These are phyloP conservation scores for Leptinotarsa rubiginosa DNA, from an alignment of 2,888 invertebrate genomes.

Conservation along the genomic window DNA sequence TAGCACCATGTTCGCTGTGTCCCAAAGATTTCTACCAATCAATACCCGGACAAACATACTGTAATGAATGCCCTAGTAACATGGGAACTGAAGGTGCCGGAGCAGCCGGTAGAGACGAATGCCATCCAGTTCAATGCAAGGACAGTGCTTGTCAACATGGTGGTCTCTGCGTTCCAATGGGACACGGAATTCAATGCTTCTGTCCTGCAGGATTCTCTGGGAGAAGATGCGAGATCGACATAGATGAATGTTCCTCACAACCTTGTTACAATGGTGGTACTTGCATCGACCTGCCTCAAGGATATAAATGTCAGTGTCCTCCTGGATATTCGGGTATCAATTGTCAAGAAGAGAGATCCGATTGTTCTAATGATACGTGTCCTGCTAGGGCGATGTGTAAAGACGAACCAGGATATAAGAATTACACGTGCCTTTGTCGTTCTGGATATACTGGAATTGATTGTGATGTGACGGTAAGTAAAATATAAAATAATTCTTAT, in stretches of 20 bases:
- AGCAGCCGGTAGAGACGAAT: constrained; percentile 85
- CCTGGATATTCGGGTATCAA: constrained; percentile 91
- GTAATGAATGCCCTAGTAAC: constrained; percentile 90
- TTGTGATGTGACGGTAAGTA: constrained; percentile 85
- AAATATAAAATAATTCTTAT: not conserved
- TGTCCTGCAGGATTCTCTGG: constrained; percentile 96
- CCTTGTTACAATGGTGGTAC: constrained; percentile 95
- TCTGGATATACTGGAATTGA: constrained; percentile 94
- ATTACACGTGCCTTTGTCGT: constrained; percentile 92
- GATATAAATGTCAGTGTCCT: constrained; percentile 89
- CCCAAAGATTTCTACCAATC: constrained; percentile 94
- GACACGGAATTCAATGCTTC: constrained; percentile 90
- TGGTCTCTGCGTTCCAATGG: constrained; percentile 88
- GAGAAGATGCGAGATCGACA: constrained; percentile 91
- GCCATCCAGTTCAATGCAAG: constrained; percentile 87
- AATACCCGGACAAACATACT: constrained; percentile 83
- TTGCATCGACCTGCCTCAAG: constrained; percentile 92
- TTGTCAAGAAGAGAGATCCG: constrained; percentile 92
- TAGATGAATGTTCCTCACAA: constrained; percentile 93
- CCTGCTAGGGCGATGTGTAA: constrained; percentile 97
- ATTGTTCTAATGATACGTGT: constrained; percentile 90
- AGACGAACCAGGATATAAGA: constrained; percentile 89
- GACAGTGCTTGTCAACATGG: constrained; percentile 92
- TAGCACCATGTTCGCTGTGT: constrained; percentile 93
- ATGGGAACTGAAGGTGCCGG: constrained; percentile 87